These are phyloP conservation scores for Mesorhabditis spiculigera DNA, from an alignment of 2,888 invertebrate species.

Conservation along the genomic window DNA sequence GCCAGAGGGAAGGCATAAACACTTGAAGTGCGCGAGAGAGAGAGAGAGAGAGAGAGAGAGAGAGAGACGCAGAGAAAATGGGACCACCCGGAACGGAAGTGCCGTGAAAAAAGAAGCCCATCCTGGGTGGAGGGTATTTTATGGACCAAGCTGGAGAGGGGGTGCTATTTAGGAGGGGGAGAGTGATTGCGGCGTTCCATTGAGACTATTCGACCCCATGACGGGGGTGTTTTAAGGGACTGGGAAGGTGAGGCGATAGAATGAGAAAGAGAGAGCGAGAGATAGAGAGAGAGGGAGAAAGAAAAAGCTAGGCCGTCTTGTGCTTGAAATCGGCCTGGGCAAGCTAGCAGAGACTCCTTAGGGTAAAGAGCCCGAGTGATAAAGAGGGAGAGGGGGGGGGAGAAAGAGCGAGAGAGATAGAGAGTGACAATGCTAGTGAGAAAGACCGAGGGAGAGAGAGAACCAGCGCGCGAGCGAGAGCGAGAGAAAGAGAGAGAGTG, in stretches of 20 bases:
- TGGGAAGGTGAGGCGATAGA: neutral
- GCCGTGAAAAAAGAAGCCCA: slow-evolving; percentile 17
- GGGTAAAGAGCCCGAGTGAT: neutral
- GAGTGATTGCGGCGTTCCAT: slow-evolving; percentile 12
- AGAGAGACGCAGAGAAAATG: slow-evolving; percentile 9
- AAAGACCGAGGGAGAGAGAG: too few species aligned
- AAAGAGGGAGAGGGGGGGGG: neutral
- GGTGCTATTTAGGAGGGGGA: slow-evolving; percentile 19
- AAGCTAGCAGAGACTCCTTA: too few species aligned
- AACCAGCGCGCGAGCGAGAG: too few species aligned
- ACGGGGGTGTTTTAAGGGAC: too few species aligned
- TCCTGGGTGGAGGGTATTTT: slow-evolving; percentile 9
- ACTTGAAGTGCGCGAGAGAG: neutral
- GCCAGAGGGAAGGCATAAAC: neutral
- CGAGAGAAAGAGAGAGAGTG: too few species aligned
- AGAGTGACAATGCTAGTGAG: neutral
- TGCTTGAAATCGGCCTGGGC: too few species aligned
- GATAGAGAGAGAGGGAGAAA: too few species aligned
- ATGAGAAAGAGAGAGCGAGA: too few species aligned
- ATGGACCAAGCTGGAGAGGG: slow-evolving; percentile 11
- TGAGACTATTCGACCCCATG: too few species aligned
- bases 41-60: slow-evolving; percentile 2
- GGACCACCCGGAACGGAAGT: slow-evolving; percentile 16
- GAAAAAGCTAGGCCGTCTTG: too few species aligned
- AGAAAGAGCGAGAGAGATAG: too few species aligned